Conservation (phyloP, 2,113 vertebrate species). For the Junco hyemalis region DNA sequence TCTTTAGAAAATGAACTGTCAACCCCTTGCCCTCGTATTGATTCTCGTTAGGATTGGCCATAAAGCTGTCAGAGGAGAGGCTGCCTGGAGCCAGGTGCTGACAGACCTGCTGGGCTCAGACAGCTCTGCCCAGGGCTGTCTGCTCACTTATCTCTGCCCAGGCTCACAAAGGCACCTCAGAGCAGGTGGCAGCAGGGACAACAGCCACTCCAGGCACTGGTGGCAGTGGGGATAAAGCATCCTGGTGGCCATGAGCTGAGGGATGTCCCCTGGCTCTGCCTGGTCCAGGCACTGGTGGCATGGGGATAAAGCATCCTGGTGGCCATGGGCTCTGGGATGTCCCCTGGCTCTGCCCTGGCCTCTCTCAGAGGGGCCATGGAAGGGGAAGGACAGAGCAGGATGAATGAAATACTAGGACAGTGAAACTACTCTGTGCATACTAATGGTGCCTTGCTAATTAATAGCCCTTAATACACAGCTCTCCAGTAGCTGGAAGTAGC, state of each 20-base stretch:
- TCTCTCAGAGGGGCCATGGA: not conserved
- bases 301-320: not conserved
- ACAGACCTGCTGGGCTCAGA: conserved; percentile 48
- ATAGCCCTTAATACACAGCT: not conserved
- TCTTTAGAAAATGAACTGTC: conserved; percentile 86
- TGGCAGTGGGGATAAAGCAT: not conserved
- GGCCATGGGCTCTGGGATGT: not conserved
- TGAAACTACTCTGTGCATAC: not conserved
- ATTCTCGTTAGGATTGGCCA: conserved; percentile 78
- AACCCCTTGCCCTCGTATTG: conserved; percentile 79
- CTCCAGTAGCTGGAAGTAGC: conserved; percentile 5
- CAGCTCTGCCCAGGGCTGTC: conserved; percentile 17
- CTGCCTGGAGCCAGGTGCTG: conserved; percentile 75
- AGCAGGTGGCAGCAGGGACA: not conserved
- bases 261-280: not conserved
- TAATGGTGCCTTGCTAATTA: conserved; percentile 28
- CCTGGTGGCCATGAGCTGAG: not conserved
- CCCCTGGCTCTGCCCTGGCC: not conserved
- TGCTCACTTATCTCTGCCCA: conserved; percentile 1
- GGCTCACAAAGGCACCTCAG: not conserved
- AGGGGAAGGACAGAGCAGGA: not conserved
- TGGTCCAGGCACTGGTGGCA: not conserved
- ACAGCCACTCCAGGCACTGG: not conserved
- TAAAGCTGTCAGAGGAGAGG: conserved; percentile 79
- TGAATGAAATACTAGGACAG: not conserved